Percentiles rank a stretch among this genome's conserved stretches.
These are phyloP conservation scores for Drosophila fungiperda DNA, from an alignment of 2,888 invertebrate genomes.

Conservation along the genomic window DNA sequence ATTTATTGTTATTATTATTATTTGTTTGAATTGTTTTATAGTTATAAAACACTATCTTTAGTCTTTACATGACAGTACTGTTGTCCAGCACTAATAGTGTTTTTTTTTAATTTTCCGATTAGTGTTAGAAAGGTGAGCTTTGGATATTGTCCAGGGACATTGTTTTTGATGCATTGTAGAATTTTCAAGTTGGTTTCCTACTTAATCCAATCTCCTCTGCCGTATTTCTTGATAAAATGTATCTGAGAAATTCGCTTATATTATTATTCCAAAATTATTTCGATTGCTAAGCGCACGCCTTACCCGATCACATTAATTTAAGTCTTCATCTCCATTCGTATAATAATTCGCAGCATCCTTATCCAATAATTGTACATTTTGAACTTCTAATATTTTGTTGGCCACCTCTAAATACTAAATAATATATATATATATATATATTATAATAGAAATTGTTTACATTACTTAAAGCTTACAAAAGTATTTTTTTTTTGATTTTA, in stretches of 20 bases:
- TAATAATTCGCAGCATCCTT: neutral
- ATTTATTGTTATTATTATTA: neutral
- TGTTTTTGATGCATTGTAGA: neutral
- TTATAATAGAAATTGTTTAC: too few relatives aligned
- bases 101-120: neutral
- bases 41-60: neutral
- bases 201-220: neutral
- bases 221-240: too few relatives aligned
- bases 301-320: too few relatives aligned
- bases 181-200: neutral
- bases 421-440: too few relatives aligned
- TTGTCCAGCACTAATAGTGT: neutral
- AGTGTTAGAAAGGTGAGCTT: neutral
- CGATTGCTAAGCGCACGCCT: too few relatives aligned
- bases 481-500: too few relatives aligned
- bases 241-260: too few relatives aligned
- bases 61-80: neutral
- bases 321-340: too few relatives aligned
- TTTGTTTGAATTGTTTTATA: neutral
- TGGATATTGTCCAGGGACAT: neutral
- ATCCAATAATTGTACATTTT: neutral
- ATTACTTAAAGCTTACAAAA: too few relatives aligned
- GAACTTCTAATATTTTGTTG: neutral
- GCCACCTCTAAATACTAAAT: neutral
- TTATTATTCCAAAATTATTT: too few relatives aligned